Conservation (phyloP, 1,140 invertebrate species). For the Euura saliciscinereae region DNA sequence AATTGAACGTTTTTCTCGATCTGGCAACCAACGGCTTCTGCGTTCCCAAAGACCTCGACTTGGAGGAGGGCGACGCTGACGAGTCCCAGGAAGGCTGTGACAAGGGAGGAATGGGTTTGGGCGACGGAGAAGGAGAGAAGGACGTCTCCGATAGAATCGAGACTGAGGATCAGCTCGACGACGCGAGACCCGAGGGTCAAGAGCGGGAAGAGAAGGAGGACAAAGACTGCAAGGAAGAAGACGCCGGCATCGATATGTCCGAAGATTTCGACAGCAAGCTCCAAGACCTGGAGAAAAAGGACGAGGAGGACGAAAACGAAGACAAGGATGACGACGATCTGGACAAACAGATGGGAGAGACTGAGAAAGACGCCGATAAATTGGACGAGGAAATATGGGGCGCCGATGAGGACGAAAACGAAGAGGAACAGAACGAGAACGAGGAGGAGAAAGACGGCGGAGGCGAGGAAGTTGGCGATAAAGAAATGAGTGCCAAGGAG, state of each 20-base stretch:
- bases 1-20: slow-evolving; percentile 85
- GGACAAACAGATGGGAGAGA: slow-evolving; percentile 96
- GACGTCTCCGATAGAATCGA: slow-evolving; percentile 96
- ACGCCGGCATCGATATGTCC: slow-evolving; percentile 93
- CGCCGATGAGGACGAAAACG: slow-evolving; percentile 73
- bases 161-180: slow-evolving; percentile 93
- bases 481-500: slow-evolving; percentile 65
- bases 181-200: slow-evolving; percentile 78
- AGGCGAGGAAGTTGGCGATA: slow-evolving; percentile 51
- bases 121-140: slow-evolving; percentile 91
- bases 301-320: slow-evolving; percentile 70
- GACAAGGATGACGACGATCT: slow-evolving; percentile 74
- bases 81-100: slow-evolving; percentile 58
- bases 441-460: slow-evolving; percentile 65
- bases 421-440: slow-evolving; percentile 65
- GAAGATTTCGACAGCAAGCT: slow-evolving; percentile 89
- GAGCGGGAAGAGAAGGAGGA: slow-evolving; percentile 73
- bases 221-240: slow-evolving; percentile 87
- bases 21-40: slow-evolving; percentile 92
- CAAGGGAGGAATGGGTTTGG: slow-evolving; percentile 80
- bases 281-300: slow-evolving; percentile 79
- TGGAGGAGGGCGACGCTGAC: slow-evolving; percentile 69
- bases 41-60: slow-evolving; percentile 79
- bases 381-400: slow-evolving; percentile 89
- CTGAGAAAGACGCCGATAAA: slow-evolving; percentile 81